These are phyloP conservation scores for Macquaria australasica DNA, from an alignment of 2,113 vertebrate genomes.

Conservation along the genomic window DNA sequence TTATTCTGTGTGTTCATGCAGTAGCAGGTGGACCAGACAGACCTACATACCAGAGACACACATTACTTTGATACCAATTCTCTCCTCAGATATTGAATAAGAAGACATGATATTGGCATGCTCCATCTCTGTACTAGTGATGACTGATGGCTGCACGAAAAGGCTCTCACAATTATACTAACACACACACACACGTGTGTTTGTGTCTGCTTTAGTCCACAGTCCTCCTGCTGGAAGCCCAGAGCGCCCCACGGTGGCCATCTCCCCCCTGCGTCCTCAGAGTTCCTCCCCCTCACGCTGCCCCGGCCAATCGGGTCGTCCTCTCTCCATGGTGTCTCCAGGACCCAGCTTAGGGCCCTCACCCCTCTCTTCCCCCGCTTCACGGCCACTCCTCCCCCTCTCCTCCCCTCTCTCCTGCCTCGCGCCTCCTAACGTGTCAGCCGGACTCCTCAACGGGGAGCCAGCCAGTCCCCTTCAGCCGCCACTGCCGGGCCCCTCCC, in stretches of 20 bases:
- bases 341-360: slow-evolving; percentile 85
- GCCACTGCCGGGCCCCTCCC: slow-evolving; percentile 79
- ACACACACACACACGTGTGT: not conserved
- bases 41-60: not conserved
- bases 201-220: slow-evolving; percentile 82
- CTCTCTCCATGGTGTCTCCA: slow-evolving; percentile 87
- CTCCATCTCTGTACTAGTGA: not conserved
- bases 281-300: slow-evolving; percentile 92
- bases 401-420: slow-evolving; percentile 90
- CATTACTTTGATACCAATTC: not conserved
- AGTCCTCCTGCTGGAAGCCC: slow-evolving; percentile 86
- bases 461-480: slow-evolving; percentile 71
- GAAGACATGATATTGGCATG: slow-evolving; percentile 1
- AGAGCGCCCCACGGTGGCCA: slow-evolving; percentile 88
- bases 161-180: slow-evolving; percentile 1
- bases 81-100: not conserved
- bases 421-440: slow-evolving; percentile 93
- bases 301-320: slow-evolving; percentile 85
- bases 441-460: slow-evolving; percentile 89
- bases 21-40: not conserved
- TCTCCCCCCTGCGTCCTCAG: slow-evolving; percentile 91
- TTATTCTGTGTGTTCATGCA: not conserved
- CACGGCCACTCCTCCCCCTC: slow-evolving; percentile 86
- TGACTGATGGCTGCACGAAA: slow-evolving; percentile 7
- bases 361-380: slow-evolving; percentile 79